phyloP scores from a whole-genome alignment of 2,113 vertebrate genomes.

The Tinamus guttatus region DNA sequence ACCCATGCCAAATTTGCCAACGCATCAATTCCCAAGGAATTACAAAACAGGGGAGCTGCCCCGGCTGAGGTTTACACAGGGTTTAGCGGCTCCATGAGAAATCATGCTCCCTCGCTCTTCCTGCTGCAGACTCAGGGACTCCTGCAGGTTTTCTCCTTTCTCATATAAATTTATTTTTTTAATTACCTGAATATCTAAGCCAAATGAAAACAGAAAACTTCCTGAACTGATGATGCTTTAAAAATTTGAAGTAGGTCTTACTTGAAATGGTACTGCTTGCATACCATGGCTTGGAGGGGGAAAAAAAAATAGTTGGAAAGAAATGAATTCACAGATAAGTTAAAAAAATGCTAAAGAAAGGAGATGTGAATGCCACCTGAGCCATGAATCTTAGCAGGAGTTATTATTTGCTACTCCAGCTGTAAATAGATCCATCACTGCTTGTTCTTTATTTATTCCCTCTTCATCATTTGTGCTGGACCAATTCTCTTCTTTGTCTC shows the following conservation, averaged over 20 bases:
- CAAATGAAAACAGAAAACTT: not conserved
- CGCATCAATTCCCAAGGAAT: not conserved
- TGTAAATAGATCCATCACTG: conserved; percentile 63
- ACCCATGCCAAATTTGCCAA: not conserved
- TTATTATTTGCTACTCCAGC: conserved; percentile 58
- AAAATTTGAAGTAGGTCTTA: not conserved
- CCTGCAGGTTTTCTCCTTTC: not conserved
- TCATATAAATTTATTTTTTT: not conserved
- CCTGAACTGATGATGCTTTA: conserved; percentile 10
- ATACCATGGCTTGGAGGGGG: not conserved
- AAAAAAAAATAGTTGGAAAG: not conserved
- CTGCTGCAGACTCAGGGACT: not conserved
- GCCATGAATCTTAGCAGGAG: conserved; percentile 52
- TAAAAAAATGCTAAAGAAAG: not conserved
- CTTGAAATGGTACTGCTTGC: not conserved
- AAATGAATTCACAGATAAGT: conserved; percentile 18
- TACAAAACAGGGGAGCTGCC: not conserved
- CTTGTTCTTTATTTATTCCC: conserved; percentile 47
- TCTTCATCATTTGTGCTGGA: not conserved
- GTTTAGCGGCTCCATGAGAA: not conserved
- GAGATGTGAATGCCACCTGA: conserved; percentile 39
- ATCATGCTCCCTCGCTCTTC: not conserved
- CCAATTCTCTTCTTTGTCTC: not conserved
- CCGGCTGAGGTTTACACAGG: not conserved
- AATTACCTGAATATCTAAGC: not conserved